These are phyloP conservation scores for Dione juno DNA, from an alignment of 2,888 invertebrate genomes.

Conservation along the genomic window DNA sequence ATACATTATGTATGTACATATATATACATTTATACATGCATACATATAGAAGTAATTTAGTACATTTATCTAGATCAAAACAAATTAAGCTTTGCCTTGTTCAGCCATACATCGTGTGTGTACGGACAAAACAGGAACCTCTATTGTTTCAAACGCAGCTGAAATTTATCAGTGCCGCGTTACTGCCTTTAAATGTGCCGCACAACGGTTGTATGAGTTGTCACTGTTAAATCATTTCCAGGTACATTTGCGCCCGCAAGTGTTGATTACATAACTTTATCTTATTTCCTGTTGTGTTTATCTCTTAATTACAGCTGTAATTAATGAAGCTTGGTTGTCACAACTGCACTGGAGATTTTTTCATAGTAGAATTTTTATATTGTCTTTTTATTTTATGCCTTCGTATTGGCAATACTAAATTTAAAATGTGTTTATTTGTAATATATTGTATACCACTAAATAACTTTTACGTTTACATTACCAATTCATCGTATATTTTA, in stretches of 20 bases:
- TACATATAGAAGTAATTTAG: background rate
- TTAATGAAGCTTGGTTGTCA: background rate
- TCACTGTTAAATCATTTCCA: slow-evolving; percentile 38
- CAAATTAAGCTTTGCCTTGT: slow-evolving; percentile 19
- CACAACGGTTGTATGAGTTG: slow-evolving; percentile 27
- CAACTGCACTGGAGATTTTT: background rate
- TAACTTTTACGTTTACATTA: background rate
- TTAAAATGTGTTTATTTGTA: no score
- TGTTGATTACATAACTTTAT: slow-evolving; percentile 30
- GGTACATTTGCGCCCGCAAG: slow-evolving; percentile 26
- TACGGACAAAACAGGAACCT: slow-evolving; percentile 32
- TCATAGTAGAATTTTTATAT: background rate
- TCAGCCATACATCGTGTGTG: slow-evolving; percentile 28
- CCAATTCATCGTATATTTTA: slow-evolving; percentile 1
- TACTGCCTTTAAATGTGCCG: slow-evolving; percentile 40
- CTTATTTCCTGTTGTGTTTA: slow-evolving; percentile 15
- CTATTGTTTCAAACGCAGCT: slow-evolving; percentile 35
- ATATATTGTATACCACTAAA: background rate
- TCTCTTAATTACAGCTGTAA: slow-evolving; percentile 11
- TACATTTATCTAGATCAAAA: slow-evolving; percentile 23
- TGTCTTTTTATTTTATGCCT: no score
- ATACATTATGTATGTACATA: no score
- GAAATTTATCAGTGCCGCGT: slow-evolving; percentile 39
- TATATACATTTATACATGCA: background rate
- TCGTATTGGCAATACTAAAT: no score